A percentile compares a stretch with the other conserved stretches of the same genome.
These are phyloP conservation scores for Prosapia bicincta DNA, from an alignment of 2,888 invertebrate genomes.

Conservation along the genomic window DNA sequence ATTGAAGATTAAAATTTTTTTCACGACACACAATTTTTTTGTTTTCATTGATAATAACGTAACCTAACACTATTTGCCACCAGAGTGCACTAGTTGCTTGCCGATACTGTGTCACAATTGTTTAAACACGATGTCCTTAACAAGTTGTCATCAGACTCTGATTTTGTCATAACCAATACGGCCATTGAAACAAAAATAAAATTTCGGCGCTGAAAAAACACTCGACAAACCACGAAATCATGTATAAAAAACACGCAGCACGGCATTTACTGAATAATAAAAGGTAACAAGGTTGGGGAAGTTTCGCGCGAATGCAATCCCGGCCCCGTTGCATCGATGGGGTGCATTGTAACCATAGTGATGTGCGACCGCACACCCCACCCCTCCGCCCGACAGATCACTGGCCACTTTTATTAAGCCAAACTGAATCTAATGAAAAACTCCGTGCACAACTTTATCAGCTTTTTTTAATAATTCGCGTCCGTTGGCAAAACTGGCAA, in stretches of 20 bases:
- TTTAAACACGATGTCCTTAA: neutral
- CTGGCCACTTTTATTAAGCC: slow-evolving; percentile 24
- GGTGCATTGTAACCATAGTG: slow-evolving; percentile 18
- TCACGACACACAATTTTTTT: no score
- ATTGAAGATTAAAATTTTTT: no score
- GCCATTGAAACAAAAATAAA: neutral
- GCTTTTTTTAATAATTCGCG: neutral
- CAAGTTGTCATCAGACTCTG: neutral
- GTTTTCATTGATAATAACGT: no score
- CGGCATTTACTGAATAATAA: slow-evolving; percentile 6
- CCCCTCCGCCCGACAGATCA: slow-evolving; percentile 12
- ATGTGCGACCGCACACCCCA: slow-evolving; percentile 13
- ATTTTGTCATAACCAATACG: neutral
- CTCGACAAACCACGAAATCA: neutral
- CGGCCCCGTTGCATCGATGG: neutral
- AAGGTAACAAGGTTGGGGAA: neutral
- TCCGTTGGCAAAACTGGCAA: no score
- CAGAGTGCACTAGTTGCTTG: no score
- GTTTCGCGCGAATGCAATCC: slow-evolving; percentile 4
- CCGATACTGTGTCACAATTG: no score
- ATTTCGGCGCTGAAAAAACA: neutral
- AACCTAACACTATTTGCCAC: no score
- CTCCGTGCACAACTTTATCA: neutral
- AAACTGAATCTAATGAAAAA: slow-evolving; percentile 23
- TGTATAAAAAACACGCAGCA: neutral